Base-by-base conservation (phyloP, 2,888 invertebrate species). In the Rotaria magnacalcarata region DNA sequence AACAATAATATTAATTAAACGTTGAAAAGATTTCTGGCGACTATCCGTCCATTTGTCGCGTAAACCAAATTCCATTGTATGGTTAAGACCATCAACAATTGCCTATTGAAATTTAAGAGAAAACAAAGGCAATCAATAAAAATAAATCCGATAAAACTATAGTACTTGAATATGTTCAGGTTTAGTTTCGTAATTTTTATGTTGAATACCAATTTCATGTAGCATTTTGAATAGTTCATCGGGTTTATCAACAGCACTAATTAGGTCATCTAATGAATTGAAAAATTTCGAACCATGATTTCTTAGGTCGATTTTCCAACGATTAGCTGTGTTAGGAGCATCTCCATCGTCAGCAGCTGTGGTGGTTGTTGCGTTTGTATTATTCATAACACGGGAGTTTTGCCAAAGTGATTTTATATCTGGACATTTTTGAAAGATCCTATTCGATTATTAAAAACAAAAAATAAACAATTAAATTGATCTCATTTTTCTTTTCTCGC, bases 1-100 rank as follows among this genome's bases (percentile, higher is more conserved):
- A 41, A 84, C 58, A 52, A 58, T 58, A 52, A 84, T 84, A 60
- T 84, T 84, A 52, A 84, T 80, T 80, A 80, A 47, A 8, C 80
- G 80, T 47, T 24, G 21, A 47, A 80, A 80, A 47, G 80, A 24
- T 80, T 80, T 80, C 47, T 80, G 80, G 24, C 80, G 80, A 80
- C 24, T 47, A 47, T 80, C 80, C 47, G 80, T 80, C 80, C 80
- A 80, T 80, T 80, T 80, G 11, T 80, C 80, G 47, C n/a, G 21
- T 80, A 80, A 80, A n/a, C 80, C 80, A n/a, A 80, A 80, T 80
- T 80, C 80, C 80, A 80, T 80, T n/a, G 80, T 80, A 80, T 80
- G 80, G 47, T 80, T 43, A 47, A 80, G n/a, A 10, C 80, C 80
- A n/a, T 80, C 80, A 47, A 80, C 80, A 80, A 80, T n/a, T 2